Evolutionary conservation across 2,888 invertebrate species (phyloP).

Genomic region (Panopea generosa): DNA sequence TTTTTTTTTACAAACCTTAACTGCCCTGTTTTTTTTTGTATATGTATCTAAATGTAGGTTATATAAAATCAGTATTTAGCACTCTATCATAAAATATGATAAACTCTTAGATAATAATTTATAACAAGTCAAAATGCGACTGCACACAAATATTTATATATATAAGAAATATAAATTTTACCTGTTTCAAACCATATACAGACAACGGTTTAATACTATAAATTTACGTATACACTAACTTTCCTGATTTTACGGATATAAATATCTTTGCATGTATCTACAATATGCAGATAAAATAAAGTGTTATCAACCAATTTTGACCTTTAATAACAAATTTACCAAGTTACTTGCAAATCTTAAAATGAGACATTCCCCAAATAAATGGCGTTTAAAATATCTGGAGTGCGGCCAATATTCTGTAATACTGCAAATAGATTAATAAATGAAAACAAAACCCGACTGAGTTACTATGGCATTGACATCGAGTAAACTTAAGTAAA

Average conservation of each 20-base stretch:
- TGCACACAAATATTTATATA: too few relatives aligned
- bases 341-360: constrained; percentile 65
- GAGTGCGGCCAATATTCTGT: constrained; percentile 52
- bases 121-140: constrained; percentile 17
- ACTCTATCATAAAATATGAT: constrained; percentile 20
- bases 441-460: constrained; percentile 59
- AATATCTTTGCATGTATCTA: constrained; percentile 17
- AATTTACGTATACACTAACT: constrained; percentile 10
- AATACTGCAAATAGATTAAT: constrained; percentile 54
- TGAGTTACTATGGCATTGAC: constrained; percentile 63
- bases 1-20: too few relatives aligned
- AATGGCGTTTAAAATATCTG: constrained; percentile 64
- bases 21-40: too few relatives aligned
- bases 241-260: constrained; percentile 30
- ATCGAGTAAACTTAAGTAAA: constrained; percentile 41
- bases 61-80: not conserved
- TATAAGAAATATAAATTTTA: constrained; percentile 22
- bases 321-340: constrained; percentile 68
- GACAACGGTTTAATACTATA: constrained; percentile 18
- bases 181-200: constrained; percentile 37
- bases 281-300: constrained; percentile 50
- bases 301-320: constrained; percentile 62
- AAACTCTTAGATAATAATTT: constrained; percentile 33
- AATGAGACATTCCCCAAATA: constrained; percentile 61
- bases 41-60: too few relatives aligned